Percentiles rank a stretch among this genome's conserved stretches.
Conservation (phyloP, 2,113 vertebrate genomes). For the Pyxicephalus adspersus region DNA sequence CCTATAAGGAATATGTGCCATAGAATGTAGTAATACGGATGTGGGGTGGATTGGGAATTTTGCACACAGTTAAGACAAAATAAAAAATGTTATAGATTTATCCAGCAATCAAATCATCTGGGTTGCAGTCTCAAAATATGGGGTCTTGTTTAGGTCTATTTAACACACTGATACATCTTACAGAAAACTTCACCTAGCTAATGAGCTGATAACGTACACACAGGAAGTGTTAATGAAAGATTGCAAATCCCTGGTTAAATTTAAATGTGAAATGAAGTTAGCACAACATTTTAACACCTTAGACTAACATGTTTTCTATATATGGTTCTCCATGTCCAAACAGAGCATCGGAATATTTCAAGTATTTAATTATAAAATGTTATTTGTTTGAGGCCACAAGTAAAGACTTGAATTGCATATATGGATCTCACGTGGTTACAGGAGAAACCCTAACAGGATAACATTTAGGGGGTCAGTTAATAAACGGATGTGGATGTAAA, state of each 20-base stretch:
- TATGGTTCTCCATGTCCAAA: slow-evolving; percentile 2
- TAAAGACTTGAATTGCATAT: neutral
- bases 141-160: too few relatives aligned
- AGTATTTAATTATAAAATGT: neutral
- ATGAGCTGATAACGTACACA: slow-evolving; percentile 3
- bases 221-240: slow-evolving; percentile 24
- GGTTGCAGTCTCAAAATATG: too few relatives aligned
- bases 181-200: neutral
- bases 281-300: slow-evolving; percentile 10
- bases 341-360: neutral
- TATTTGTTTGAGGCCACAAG: neutral
- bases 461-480: too few relatives aligned
- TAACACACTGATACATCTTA: neutral
- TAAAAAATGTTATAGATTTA: too few relatives aligned
- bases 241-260: neutral
- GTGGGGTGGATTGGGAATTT: too few relatives aligned
- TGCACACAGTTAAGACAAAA: too few relatives aligned
- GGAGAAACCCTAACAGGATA: too few relatives aligned
- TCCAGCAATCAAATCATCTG: too few relatives aligned
- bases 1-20: too few relatives aligned
- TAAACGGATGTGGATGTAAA: too few relatives aligned
- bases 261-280: slow-evolving; percentile 9
- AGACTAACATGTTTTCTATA: neutral
- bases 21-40: too few relatives aligned
- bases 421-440: neutral